Evolutionary conservation across 2,797 vertebrate genomes (phyloP).

Genomic region (Bryconaethiops microstoma): DNA sequence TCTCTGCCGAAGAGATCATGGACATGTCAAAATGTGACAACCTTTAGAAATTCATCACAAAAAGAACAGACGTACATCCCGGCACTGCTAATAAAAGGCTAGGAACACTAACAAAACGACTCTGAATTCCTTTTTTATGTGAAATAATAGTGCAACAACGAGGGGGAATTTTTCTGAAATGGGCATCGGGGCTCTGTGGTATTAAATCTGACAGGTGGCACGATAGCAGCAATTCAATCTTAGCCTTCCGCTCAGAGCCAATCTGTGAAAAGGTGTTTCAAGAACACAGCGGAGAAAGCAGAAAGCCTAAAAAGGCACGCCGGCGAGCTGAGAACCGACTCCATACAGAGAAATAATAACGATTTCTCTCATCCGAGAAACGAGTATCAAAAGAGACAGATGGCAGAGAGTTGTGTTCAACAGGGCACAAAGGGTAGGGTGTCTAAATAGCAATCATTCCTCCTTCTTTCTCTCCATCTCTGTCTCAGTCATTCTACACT

Average conservation of each 20-base stretch:
- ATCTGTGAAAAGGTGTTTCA: constrained; percentile 37
- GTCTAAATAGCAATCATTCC: constrained; percentile 61
- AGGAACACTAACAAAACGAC: not conserved
- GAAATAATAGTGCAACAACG: not conserved
- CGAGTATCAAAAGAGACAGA: constrained; percentile 64
- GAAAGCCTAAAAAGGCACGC: not conserved
- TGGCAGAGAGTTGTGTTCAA: constrained; percentile 69
- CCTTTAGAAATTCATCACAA: not conserved
- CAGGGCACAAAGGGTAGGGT: constrained; percentile 62
- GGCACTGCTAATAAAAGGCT: not conserved
- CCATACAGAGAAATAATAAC: constrained; percentile 33
- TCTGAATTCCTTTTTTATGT: not conserved
- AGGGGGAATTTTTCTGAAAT: not conserved
- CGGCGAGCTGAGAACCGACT: constrained; percentile 10
- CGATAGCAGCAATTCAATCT: not conserved
- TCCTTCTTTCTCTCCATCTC: not conserved
- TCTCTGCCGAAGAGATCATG: not conserved
- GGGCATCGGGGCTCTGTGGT: not conserved
- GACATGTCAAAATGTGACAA: constrained; percentile 4
- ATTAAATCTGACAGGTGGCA: constrained; percentile 15
- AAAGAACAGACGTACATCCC: not conserved
- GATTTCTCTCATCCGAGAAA: constrained; percentile 6
- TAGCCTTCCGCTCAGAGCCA: constrained; percentile 38
- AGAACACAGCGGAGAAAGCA: constrained; percentile 35
- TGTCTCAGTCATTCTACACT: not conserved